Percentiles rank a stretch among this genome's conserved stretches.
These are phyloP conservation scores for Gymnosoma rotundatum DNA, from an alignment of 2,888 invertebrate species.

Conservation along the genomic window DNA sequence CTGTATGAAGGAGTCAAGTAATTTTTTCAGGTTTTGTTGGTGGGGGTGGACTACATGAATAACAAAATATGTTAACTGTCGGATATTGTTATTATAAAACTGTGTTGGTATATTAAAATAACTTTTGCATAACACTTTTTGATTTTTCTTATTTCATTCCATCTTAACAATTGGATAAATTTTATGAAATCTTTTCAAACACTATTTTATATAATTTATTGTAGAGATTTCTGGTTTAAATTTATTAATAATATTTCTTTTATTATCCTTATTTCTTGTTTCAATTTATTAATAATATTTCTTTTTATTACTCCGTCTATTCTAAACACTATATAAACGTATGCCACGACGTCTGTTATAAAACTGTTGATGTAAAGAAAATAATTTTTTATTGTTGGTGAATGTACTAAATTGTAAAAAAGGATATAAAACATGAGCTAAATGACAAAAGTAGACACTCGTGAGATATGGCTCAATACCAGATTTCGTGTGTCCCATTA, in stretches of 20 bases:
- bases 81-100: constrained; percentile 22
- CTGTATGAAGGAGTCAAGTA: too few relatives aligned
- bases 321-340: constrained; percentile 41
- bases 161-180: neutral
- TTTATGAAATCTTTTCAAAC: neutral
- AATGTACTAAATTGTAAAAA: constrained; percentile 24
- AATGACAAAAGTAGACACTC: neutral
- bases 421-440: neutral
- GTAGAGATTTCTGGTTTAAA: constrained; percentile 28
- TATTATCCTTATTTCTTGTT: constrained; percentile 21
- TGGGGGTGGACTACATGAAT: neutral
- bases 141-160: neutral
- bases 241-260: constrained; percentile 11
- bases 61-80: constrained; percentile 17
- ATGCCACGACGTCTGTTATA: constrained; percentile 56
- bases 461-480: too few relatives aligned
- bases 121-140: constrained; percentile 67
- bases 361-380: constrained; percentile 60
- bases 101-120: constrained; percentile 11
- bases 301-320: constrained; percentile 3
- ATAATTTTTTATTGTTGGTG: constrained; percentile 12
- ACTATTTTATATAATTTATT: constrained; percentile 22
- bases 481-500: too few relatives aligned
- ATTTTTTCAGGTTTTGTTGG: too few relatives aligned
- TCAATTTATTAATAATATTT: constrained; percentile 18